These are phyloP conservation scores for Zhengitettix transpicula DNA, from an alignment of 2,888 invertebrate species.

Conservation along the genomic window DNA sequence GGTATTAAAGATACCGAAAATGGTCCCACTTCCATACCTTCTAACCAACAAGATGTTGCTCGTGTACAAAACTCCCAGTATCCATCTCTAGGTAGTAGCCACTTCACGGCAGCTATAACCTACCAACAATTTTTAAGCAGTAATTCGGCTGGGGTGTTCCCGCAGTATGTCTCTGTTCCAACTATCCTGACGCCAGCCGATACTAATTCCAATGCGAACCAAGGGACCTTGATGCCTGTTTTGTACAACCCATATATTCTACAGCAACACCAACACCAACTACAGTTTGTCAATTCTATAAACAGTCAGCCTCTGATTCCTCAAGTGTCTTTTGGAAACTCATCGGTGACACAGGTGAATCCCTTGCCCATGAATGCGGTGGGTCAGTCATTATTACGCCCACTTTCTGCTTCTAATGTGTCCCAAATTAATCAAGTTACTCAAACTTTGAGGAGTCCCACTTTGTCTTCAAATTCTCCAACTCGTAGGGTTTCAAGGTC, in stretches of 20 bases:
- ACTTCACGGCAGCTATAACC: conserved; percentile 21
- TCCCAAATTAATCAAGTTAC: no score
- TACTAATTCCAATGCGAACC: background rate
- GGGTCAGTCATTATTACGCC: no score
- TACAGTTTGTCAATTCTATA: conserved; percentile 18
- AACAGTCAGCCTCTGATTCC: no score
- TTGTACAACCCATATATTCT: conserved; percentile 31
- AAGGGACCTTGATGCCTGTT: conserved; percentile 28
- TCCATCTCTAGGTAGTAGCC: background rate
- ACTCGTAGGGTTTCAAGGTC: no score
- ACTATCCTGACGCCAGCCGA: conserved; percentile 11
- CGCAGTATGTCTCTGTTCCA: conserved; percentile 35
- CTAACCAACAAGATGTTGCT: background rate
- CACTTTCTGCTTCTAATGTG: no score
- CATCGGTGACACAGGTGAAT: no score
- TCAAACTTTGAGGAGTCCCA: no score
- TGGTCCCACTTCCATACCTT: background rate
- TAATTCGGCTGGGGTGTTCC: conserved; percentile 27
- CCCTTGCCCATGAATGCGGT: no score
- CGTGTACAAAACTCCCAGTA: background rate
- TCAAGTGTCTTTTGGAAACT: no score
- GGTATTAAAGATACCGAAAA: background rate
- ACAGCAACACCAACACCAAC: conserved; percentile 30
- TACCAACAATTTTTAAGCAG: conserved; percentile 39
- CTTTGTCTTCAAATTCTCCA: no score